Conservation (phyloP, 2,888 invertebrate species). For the Abscondita cerata region DNA sequence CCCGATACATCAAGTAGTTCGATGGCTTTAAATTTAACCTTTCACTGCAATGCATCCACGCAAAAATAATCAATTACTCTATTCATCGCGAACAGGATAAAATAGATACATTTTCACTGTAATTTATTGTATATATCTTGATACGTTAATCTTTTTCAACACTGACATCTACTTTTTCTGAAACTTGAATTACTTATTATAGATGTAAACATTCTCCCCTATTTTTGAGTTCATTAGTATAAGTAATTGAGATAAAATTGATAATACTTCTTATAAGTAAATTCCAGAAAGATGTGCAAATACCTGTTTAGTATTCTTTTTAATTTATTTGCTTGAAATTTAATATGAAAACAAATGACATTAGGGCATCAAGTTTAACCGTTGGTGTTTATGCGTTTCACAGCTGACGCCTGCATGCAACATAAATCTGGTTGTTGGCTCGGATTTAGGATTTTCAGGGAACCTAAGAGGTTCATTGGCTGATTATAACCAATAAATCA, state of each 20-base stretch:
- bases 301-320: neutral
- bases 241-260: too few species aligned
- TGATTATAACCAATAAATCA: slow-evolving; percentile 50
- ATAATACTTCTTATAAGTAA: too few species aligned
- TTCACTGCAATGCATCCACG: slow-evolving; percentile 32
- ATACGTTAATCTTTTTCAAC: slow-evolving; percentile 13
- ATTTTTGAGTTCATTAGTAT: too few species aligned
- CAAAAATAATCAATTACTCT: slow-evolving; percentile 43
- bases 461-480: slow-evolving; percentile 46
- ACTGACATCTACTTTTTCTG: slow-evolving; percentile 7
- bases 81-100: slow-evolving; percentile 38
- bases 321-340: slow-evolving; percentile 20
- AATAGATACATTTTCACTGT: slow-evolving; percentile 23
- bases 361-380: slow-evolving; percentile 30
- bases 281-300: neutral
- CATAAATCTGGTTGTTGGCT: slow-evolving; percentile 47
- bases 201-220: neutral
- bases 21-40: slow-evolving; percentile 45
- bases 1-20: slow-evolving; percentile 47
- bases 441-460: slow-evolving; percentile 39
- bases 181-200: neutral
- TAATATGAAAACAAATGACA: slow-evolving; percentile 30
- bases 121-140: slow-evolving; percentile 21
- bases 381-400: slow-evolving; percentile 46
- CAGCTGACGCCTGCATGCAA: slow-evolving; percentile 50